Base-by-base conservation (phyloP, 2,888 invertebrate genomes). In the Alsophila aescularia region DNA sequence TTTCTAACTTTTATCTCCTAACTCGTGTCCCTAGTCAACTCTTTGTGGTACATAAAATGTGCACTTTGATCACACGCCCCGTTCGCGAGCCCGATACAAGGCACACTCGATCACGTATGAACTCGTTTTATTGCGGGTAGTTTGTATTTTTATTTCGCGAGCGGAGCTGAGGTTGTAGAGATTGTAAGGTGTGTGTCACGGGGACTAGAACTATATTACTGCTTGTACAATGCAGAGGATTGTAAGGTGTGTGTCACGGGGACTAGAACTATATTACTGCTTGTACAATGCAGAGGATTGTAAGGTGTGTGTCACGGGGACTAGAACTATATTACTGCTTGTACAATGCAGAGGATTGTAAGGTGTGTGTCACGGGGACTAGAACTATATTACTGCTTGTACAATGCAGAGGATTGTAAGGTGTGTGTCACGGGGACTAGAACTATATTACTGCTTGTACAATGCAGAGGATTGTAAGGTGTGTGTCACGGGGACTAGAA, bases 81-180 rank as follows among this genome's bases (percentile, higher is more conserved):
- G 10, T 3, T 13, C 32, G 6, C 32, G 13, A 1, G 12, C 15
- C 29, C 43, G 31, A 47, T 55, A 50, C 52, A 43, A 41, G 36
- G 13, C 49, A 16, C 31, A 18, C 41, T 44, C 53, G 56, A 62
- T 58, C 64, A 60, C 61, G 64, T 62, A 57, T 52, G 54, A 50
- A 47, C 43, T 49, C 61, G 52, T 58, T 64, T 64, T 60, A 60
- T 47, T 54, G 60, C 13, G 5, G 35, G 54, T 40, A 53, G 58
- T 55, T 58, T 50, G 49, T 52, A 45, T 58, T 52, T 49, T 58
- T 50, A 53, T 52, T 55, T 35, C 34, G 27, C 35, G 47, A 14
- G 12, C 7, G 14, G 16, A 18, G 52, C 27, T 32, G 48, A 53
- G 45, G 48, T 54, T n/a, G 12, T n/a, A 5, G 39, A 43, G 50